Evolutionary conservation across 2,888 invertebrate species (phyloP), one percentile per base, ranked within the genome.

Genomic region (Pterostichus madidus): DNA sequence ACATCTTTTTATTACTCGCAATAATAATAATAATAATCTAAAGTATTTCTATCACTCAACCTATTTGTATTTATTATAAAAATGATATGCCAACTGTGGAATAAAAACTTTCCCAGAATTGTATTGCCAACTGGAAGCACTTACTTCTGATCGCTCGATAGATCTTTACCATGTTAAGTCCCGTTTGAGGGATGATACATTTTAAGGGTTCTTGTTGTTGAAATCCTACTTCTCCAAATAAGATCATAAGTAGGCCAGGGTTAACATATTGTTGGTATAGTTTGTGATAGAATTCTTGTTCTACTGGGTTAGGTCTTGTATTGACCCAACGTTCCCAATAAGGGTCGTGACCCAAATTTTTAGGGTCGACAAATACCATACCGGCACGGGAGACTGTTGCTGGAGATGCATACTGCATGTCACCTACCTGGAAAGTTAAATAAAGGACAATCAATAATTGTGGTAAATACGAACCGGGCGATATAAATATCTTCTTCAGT

Each of bases 291-390:
- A 88, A 87, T 79, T 88, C 89, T 56, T 87, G 87, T 85, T 92
- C 92, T 0, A 88, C 88, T 78, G 88, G 87, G 86, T 91, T 92
- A 84, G 90, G 91, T 52, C 93, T 91, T 0, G 92, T 87, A 83
- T 90, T 90, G 4, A 95, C 89, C 97, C 97, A 98, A 86, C 95
- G 93, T 83, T 95, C 92, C 97, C 98, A 97, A 89, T 93, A 97
- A 0, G 98, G 97, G 83, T 93, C 92, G 87, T 94, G 97, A 0
- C 97, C 96, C 84, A 98, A 91, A 89, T 97, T 97, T 90, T 97
- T 97, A 0, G 98, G 97, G 87, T 98, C 97, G 0, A 98, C 97
- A 87, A 94, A 98, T 8, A 98, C 97, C 97, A 98, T 97, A 44
- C 97, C 98, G 7, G 97, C 97, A 80, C 98, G 92, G 0, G 97